phyloP scores from a whole-genome alignment of 2,113 vertebrate species.

The Phalacrocorax aristotelis region DNA sequence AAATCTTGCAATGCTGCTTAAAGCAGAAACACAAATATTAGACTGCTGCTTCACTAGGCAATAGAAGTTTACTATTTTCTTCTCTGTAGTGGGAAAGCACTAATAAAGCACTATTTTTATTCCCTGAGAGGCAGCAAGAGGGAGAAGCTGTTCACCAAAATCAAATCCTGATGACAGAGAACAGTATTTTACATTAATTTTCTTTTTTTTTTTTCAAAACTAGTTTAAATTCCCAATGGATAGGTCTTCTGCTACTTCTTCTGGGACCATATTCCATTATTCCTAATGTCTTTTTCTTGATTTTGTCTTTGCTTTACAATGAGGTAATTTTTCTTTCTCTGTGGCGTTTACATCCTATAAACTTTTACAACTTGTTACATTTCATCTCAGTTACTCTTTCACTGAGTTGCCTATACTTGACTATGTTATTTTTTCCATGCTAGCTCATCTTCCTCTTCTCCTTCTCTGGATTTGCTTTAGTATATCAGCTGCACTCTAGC shows the following conservation, averaged over 20 bases:
- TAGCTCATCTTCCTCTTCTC: not conserved
- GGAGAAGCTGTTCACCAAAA: not conserved
- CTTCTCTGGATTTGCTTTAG: not conserved
- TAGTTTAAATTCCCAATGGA: not conserved
- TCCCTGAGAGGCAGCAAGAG: not conserved
- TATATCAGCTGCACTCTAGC: not conserved
- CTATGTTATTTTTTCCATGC: not conserved
- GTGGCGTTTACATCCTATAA: not conserved
- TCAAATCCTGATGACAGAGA: not conserved
- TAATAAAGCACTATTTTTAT: not conserved
- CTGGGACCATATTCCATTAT: not conserved
- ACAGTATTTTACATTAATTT: not conserved
- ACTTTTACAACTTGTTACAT: not conserved
- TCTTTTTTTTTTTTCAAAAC: not conserved
- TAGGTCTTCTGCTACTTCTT: not conserved
- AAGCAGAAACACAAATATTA: slow-evolving; percentile 47
- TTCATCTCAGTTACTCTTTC: not conserved
- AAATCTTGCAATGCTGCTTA: not conserved
- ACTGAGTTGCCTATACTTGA: not conserved
- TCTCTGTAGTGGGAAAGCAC: not conserved
- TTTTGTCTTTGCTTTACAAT: not conserved
- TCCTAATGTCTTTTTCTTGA: not conserved
- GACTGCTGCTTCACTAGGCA: not conserved
- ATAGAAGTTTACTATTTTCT: not conserved
- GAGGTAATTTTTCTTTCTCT: not conserved